phyloP scores from a whole-genome alignment of 1,140 invertebrate genomes.

The Drosophila ficusphila region DNA sequence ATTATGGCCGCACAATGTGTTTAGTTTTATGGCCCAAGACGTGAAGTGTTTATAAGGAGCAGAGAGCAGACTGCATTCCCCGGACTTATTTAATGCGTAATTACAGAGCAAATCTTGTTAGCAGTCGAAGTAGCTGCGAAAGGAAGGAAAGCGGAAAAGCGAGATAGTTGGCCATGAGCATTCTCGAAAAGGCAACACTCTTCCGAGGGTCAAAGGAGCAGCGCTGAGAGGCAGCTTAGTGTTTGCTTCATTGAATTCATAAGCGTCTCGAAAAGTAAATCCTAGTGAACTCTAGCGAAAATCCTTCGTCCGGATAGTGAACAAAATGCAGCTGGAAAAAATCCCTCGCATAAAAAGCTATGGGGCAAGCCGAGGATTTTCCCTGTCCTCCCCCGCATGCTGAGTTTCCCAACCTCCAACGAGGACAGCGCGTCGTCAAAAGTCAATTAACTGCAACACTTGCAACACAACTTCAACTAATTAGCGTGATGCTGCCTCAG shows the following conservation, averaged over 20 bases:
- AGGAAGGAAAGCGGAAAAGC: conserved; percentile 5
- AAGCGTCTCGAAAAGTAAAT: conserved; percentile 60
- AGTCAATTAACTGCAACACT: conserved; percentile 80
- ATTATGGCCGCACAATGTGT: conserved; percentile 72
- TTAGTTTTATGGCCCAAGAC: conserved; percentile 75
- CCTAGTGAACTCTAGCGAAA: conserved; percentile 43
- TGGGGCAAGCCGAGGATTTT: conserved; percentile 41
- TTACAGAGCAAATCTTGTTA: conserved; percentile 70
- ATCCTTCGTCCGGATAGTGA: conserved; percentile 4
- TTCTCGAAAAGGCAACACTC: conserved; percentile 40
- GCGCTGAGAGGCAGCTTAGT: conserved; percentile 62
- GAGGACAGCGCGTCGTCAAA: conserved; percentile 61
- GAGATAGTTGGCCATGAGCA: conserved; percentile 21
- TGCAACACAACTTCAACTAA: conserved; percentile 74
- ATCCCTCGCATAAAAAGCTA: conserved; percentile 39
- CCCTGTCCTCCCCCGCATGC: neutral
- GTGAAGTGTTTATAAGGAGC: conserved; percentile 59
- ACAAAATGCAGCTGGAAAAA: conserved; percentile 20
- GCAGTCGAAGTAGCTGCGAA: conserved; percentile 30
- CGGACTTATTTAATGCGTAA: conserved; percentile 78
- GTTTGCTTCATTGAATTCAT: conserved; percentile 75
- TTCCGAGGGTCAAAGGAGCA: conserved; percentile 15
- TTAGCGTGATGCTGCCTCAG: conserved; percentile 64
- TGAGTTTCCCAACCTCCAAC: neutral
- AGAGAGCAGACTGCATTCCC: conserved; percentile 26